Evolutionary conservation across 1,140 invertebrate species (phyloP).

Genomic region (Anastrepha ludens): DNA sequence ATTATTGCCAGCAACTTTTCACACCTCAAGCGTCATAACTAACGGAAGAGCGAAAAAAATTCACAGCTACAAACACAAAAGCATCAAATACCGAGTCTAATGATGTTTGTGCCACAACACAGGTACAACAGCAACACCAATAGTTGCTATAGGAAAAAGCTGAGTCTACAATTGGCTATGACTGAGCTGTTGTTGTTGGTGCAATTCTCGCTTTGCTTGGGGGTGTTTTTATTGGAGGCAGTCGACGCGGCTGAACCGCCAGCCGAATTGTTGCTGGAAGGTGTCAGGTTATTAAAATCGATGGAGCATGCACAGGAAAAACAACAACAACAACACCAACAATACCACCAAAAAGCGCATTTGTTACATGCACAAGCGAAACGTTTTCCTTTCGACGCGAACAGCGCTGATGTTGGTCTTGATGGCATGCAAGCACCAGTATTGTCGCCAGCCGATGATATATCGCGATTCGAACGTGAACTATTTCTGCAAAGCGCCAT

Average conservation of each 20-base stretch:
- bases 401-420: neutral
- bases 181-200: neutral
- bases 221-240: neutral
- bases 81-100: neutral
- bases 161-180: neutral
- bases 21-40: neutral
- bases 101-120: neutral
- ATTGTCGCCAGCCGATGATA: slow-evolving; percentile 26
- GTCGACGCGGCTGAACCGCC: slow-evolving; percentile 6
- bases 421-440: slow-evolving; percentile 3
- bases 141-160: neutral
- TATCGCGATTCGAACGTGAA: slow-evolving; percentile 29
- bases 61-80: neutral
- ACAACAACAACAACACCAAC: neutral
- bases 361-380: neutral
- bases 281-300: slow-evolving; percentile 24
- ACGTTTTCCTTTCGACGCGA: neutral
- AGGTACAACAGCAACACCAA: neutral
- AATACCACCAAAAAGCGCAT: neutral
- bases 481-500: slow-evolving; percentile 16
- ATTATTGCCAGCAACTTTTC: too few relatives aligned
- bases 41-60: neutral
- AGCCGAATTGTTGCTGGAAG: slow-evolving; percentile 15
- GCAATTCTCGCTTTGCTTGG: neutral
- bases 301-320: slow-evolving; percentile 17